Evolutionary conservation across 2,888 invertebrate species (phyloP), one percentile per base, ranked within the genome.

Genomic region (Patella depressa): DNA sequence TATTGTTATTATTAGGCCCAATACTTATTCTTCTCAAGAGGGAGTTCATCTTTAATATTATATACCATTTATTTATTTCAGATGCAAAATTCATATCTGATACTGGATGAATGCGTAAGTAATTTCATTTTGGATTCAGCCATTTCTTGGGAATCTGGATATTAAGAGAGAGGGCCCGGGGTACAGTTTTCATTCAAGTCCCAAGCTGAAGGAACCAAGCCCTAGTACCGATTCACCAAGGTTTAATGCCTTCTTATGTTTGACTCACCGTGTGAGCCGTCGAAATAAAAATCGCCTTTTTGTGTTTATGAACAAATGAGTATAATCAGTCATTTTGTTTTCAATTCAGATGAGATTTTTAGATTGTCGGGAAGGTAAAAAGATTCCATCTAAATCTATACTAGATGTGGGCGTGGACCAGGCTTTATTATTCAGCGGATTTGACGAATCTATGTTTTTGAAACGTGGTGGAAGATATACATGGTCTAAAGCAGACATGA

Each of bases 71-170:
- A 74, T 70, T 9, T 71, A 57, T 83, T 82, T 54, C 78, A 87
- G 80, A 93, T 93, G 93, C 92, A 92, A 84, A 93, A 93, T 81
- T 93, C 93, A 7, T 93, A 93, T 81, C 84, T 93, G 53, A 93
- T 93, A 80, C 86, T 93, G 75, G 93, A 93, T 81, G 93, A 93
- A 91, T 92, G 82, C 73, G 85, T 86, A 80, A 82, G 86, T 85
- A 73, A 17, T 71, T 7, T 65, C 17, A 3, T 53, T 71, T 45
- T 45, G 34, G 5, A 5, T 45, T 45, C 34, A 7, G 5, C 34
- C 5, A 45, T 34, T 34, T 34, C 34, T 34, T 34, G 34, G 3
- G 34, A 34, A 34, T 45, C 34, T 45, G 34, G 34, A 45, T 45
- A 45, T 45, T 45, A 45, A 45, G 34, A 34, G 34, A 34, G 34